Conservation (phyloP, 2,113 vertebrate genomes). For the Petromus typicus region DNA sequence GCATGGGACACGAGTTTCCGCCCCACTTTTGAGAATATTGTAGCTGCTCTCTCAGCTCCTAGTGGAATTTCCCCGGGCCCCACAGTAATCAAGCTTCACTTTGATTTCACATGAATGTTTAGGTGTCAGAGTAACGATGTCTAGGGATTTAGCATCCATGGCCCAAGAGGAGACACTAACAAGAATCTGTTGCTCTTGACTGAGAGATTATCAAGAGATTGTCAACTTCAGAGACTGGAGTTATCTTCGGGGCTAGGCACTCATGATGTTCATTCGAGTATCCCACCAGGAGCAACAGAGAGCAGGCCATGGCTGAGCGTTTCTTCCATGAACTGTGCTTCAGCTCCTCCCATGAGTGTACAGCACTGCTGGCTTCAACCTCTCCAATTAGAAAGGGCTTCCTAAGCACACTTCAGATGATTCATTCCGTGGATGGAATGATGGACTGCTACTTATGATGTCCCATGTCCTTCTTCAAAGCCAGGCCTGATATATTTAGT, state of each 20-base stretch:
- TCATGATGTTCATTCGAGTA: background rate
- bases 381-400: constrained; percentile 70
- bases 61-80: background rate
- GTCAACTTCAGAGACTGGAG: background rate
- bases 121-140: background rate
- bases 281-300: background rate
- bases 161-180: background rate
- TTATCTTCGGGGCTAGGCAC: background rate
- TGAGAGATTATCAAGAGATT: background rate
- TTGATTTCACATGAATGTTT: background rate
- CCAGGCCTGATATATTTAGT: constrained; percentile 90
- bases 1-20: background rate
- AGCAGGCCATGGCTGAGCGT: background rate
- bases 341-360: constrained; percentile 72
- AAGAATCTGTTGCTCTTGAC: background rate
- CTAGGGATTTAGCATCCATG: background rate
- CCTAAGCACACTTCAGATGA: constrained; percentile 68
- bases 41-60: background rate
- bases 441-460: constrained; percentile 68
- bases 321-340: constrained; percentile 39
- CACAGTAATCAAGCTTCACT: background rate
- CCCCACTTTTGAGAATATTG: background rate
- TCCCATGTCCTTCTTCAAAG: constrained; percentile 83
- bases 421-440: constrained; percentile 58
- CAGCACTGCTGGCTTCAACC: constrained; percentile 62